A percentile compares a stretch with the other conserved stretches of the same genome.
phyloP scores from a whole-genome alignment of 2,888 invertebrate genomes.

The Cylindroiulus punctatus region DNA sequence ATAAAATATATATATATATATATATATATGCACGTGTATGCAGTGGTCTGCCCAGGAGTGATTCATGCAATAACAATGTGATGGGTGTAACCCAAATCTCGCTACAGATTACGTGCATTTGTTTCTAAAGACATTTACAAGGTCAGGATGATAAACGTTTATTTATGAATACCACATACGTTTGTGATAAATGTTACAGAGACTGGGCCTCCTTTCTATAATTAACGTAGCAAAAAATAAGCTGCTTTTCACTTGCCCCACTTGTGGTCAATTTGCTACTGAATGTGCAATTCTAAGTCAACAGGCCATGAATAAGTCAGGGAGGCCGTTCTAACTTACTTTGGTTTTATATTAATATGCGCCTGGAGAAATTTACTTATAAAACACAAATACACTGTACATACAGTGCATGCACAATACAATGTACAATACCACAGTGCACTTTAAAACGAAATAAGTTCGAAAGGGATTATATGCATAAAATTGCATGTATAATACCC shows the following conservation, averaged over 20 bases:
- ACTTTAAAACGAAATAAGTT: background rate
- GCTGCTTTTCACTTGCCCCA: background rate
- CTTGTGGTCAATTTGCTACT: constrained; percentile 21
- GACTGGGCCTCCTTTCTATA: background rate
- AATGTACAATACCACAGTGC: too few relatives aligned
- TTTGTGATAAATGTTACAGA: background rate
- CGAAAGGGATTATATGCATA: background rate
- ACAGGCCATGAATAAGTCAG: background rate
- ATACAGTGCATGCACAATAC: background rate
- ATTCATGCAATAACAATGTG: background rate
- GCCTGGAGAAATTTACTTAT: background rate
- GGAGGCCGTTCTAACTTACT: background rate
- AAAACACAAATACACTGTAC: background rate
- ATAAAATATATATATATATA: background rate
- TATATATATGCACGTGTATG: background rate
- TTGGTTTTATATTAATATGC: background rate
- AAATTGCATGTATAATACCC: background rate
- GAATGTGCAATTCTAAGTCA: background rate
- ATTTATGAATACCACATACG: background rate
- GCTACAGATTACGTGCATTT: constrained; percentile 27
- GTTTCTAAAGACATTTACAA: background rate
- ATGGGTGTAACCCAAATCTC: constrained; percentile 37
- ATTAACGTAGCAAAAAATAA: background rate
- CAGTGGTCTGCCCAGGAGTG: background rate
- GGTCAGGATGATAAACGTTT: constrained; percentile 5